These are phyloP conservation scores for Propithecus deckenii DNA, from an alignment of 2,797 vertebrate genomes.

Conservation along the genomic window DNA sequence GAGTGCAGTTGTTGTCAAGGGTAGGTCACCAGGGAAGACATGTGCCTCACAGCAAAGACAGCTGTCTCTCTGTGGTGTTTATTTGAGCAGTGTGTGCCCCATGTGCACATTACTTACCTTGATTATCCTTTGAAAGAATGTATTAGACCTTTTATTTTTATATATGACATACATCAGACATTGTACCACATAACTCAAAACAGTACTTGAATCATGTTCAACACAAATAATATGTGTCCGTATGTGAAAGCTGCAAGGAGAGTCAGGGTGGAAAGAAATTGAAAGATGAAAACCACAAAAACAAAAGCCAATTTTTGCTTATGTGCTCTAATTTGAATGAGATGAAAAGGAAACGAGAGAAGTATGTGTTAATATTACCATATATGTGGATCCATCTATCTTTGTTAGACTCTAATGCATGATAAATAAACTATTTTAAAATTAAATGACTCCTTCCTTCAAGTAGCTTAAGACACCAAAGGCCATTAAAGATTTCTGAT, in stretches of 20 bases:
- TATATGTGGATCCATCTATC: neutral
- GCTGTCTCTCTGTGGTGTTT: neutral
- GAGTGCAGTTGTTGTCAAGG: slow-evolving; percentile 46
- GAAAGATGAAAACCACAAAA: neutral
- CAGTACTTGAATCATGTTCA: slow-evolving; percentile 44
- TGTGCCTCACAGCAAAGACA: neutral
- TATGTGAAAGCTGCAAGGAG: neutral
- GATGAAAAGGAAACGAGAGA: neutral
- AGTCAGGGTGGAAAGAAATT: neutral
- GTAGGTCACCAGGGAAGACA: neutral
- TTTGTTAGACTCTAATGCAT: neutral
- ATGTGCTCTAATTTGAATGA: neutral
- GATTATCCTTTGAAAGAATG: slow-evolving; percentile 69
- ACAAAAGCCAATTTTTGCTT: neutral
- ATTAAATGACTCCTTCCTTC: neutral
- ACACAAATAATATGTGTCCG: slow-evolving; percentile 32
- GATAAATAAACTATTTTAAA: slow-evolving; percentile 2
- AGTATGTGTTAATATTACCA: neutral
- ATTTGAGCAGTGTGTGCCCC: slow-evolving; percentile 39
- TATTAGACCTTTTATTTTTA: slow-evolving; percentile 57
- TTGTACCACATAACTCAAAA: slow-evolving; percentile 55
- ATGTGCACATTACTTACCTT: slow-evolving; percentile 49
- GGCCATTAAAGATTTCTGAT: neutral
- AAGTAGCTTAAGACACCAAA: neutral
- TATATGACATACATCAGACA: slow-evolving; percentile 12